phyloP scores from a whole-genome alignment of 2,113 vertebrate genomes.

The Ctenodactylus gundi region DNA sequence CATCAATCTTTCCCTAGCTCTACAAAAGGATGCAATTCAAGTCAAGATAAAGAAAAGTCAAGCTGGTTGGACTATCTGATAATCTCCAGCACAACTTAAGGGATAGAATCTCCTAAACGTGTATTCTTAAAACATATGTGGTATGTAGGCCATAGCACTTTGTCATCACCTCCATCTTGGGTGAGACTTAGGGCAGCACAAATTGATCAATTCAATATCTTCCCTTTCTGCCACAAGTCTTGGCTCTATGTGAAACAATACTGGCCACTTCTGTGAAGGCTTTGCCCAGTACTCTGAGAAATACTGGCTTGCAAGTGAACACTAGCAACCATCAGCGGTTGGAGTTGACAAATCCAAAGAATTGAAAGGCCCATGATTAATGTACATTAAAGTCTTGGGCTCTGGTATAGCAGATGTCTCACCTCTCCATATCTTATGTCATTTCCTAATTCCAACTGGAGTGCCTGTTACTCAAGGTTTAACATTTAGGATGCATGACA shows the following conservation, averaged over 20 bases:
- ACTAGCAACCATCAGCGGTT: not conserved
- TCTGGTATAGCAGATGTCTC: not conserved
- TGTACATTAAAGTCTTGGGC: not conserved
- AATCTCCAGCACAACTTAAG: slow-evolving; percentile 4
- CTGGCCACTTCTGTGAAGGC: not conserved
- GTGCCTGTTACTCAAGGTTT: not conserved
- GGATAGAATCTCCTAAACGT: not conserved
- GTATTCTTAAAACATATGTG: not conserved
- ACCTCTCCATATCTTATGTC: not conserved
- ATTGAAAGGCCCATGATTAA: not conserved
- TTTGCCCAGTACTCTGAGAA: not conserved
- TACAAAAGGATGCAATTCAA: not conserved
- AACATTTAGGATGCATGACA: not conserved
- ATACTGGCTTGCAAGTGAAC: not conserved
- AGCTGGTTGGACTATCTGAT: not conserved
- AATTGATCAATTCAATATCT: not conserved
- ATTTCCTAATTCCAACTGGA: not conserved
- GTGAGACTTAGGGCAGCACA: slow-evolving; percentile 24
- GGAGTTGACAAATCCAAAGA: slow-evolving; percentile 11
- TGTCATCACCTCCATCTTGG: not conserved
- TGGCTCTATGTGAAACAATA: not conserved
- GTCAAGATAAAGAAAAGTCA: not conserved
- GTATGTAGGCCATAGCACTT: not conserved
- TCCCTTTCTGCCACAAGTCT: not conserved
- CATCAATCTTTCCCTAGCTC: not conserved